Percentiles rank a stretch among this genome's conserved stretches.
Conservation (phyloP, 2,797 vertebrate species). For the Dryobates pubescens region DNA sequence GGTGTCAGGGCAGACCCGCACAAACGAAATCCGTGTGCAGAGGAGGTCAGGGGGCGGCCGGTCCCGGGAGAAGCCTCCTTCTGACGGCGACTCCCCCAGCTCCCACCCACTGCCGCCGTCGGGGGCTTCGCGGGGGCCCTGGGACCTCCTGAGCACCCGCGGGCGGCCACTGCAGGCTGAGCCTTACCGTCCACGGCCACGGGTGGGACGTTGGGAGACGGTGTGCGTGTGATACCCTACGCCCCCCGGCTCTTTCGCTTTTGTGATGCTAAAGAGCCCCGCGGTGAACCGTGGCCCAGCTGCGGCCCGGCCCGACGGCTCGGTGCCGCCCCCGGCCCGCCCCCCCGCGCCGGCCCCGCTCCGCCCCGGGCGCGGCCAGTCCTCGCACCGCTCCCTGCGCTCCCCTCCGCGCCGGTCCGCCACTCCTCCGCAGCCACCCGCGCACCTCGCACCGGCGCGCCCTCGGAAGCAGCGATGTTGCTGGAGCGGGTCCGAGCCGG, state of each 20-base stretch:
- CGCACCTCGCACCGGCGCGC: constrained; percentile 42
- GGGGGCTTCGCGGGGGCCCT: neutral
- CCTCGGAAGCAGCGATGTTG: constrained; percentile 55
- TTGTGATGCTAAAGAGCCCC: constrained; percentile 32
- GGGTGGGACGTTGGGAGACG: neutral
- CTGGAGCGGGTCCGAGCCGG: constrained; percentile 62
- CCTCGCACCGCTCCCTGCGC: constrained; percentile 22
- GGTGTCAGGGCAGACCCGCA: neutral
- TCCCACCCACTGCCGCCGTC: neutral
- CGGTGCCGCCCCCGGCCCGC: neutral
- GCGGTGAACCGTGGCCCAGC: neutral
- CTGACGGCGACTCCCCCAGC: neutral
- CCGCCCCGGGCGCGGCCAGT: neutral
- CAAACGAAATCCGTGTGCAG: neutral
- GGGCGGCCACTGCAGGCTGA: neutral
- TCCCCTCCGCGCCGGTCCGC: constrained; percentile 33
- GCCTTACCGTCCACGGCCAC: neutral
- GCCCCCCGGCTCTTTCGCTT: neutral
- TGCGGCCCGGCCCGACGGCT: constrained; percentile 20
- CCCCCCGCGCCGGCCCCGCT: neutral
- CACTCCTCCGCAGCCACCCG: constrained; percentile 36
- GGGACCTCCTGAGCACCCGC: neutral
- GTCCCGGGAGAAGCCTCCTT: accelerated
- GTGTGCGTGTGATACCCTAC: too few relatives aligned
- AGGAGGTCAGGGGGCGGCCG: neutral